A percentile compares a stretch with the other conserved stretches of the same genome.
These are phyloP conservation scores for Neotragus moschatus DNA, from an alignment of 2,113 vertebrate genomes.

Conservation along the genomic window DNA sequence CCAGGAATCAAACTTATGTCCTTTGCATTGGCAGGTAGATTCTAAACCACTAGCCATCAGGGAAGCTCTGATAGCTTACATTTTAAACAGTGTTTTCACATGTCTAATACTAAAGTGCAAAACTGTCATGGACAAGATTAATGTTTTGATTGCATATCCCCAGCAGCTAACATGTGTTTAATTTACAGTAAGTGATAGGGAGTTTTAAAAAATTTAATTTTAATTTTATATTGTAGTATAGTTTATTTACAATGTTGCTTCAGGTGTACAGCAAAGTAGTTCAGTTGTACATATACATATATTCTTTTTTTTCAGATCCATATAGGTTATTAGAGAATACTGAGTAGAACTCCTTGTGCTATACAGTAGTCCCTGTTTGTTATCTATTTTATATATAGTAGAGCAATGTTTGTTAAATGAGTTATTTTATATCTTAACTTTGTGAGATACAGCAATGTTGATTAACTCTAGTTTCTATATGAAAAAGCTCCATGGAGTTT, in stretches of 20 bases:
- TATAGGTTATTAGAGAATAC: background rate
- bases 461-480: background rate
- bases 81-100: background rate
- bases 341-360: background rate
- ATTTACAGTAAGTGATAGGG: background rate
- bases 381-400: background rate
- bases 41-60: background rate
- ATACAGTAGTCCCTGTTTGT: background rate
- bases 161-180: background rate
- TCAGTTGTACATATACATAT: background rate
- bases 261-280: background rate
- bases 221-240: background rate
- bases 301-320: background rate
- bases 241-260: background rate
- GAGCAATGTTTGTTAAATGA: background rate
- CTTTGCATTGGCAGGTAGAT: background rate
- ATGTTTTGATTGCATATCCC: background rate
- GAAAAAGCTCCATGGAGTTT: background rate
- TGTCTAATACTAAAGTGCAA: background rate
- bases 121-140: background rate
- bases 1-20: background rate
- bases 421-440: background rate
- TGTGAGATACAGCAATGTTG: background rate
- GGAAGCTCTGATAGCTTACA: background rate
- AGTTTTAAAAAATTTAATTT: background rate